Conservation (phyloP, 2,797 vertebrate species). For the Poecilia picta region DNA sequence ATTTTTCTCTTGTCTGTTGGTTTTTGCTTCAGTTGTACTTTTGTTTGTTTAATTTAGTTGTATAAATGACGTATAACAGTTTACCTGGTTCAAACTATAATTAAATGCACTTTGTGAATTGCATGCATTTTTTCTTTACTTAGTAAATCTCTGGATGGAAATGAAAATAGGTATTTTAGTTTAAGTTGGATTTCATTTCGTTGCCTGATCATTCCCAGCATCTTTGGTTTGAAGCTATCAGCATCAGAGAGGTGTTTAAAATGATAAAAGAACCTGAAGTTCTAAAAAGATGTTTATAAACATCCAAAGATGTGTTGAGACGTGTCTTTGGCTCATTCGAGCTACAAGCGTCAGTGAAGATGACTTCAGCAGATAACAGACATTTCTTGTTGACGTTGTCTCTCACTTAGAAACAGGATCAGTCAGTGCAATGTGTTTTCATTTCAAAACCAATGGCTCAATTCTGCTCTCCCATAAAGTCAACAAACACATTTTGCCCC, state of each 20-base stretch:
- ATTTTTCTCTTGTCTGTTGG: neutral
- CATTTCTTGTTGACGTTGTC: no score
- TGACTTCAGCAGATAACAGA: neutral
- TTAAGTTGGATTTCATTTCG: neutral
- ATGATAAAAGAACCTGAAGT: neutral
- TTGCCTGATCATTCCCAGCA: neutral
- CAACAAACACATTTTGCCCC: no score
- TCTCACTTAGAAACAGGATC: no score
- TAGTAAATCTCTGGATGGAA: neutral
- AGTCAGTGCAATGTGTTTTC: no score
- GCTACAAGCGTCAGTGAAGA: neutral
- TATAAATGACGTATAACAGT: neutral
- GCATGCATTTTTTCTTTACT: neutral
- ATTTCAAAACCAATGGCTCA: no score
- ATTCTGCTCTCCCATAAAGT: no score
- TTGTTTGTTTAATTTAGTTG: neutral
- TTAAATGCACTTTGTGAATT: neutral
- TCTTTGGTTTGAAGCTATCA: neutral
- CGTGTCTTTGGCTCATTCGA: neutral
- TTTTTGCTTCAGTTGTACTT: neutral
- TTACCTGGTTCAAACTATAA: neutral
- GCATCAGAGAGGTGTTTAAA: neutral
- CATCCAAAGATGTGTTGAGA: neutral
- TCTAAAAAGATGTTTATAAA: neutral
- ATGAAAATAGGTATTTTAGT: neutral